phyloP scores from a whole-genome alignment of 2,888 invertebrate genomes.

The Azorinus chamasolen region DNA sequence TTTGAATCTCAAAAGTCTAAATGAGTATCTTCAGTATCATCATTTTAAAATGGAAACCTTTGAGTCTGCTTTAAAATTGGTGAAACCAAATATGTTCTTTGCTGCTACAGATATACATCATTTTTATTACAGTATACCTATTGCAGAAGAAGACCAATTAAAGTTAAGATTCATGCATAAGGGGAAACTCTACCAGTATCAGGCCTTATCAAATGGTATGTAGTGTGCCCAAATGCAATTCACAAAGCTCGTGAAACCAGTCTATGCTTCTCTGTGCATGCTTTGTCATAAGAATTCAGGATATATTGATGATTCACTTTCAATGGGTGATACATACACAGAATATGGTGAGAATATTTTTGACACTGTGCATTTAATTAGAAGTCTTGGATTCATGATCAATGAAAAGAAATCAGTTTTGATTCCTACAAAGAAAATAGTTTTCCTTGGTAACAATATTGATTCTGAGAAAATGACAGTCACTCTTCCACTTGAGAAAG shows the following conservation, averaged over 20 bases:
- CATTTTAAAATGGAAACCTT: conserved; percentile 70
- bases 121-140: conserved; percentile 55
- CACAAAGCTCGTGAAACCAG: conserved; percentile 63
- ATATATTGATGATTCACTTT: conserved; percentile 54
- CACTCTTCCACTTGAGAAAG: conserved; percentile 14
- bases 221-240: conserved; percentile 54
- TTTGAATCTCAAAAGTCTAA: conserved; percentile 53
- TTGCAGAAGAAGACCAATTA: conserved; percentile 41
- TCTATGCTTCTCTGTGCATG: conserved; percentile 55
- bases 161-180: conserved; percentile 53
- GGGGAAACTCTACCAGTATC: conserved; percentile 56
- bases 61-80: conserved; percentile 37
- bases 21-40: conserved; percentile 49
- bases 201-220: conserved; percentile 59
- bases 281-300: conserved; percentile 27
- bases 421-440: conserved; percentile 40
- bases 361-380: conserved; percentile 17
- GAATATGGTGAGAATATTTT: conserved; percentile 5
- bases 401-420: conserved; percentile 41
- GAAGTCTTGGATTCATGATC: conserved; percentile 2
- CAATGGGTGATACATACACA: background rate
- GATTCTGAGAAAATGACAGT: conserved; percentile 35
- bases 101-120: conserved; percentile 50
- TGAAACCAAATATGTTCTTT: conserved; percentile 34
- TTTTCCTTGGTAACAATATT: conserved; percentile 32